Evolutionary conservation across 2,888 invertebrate genomes (phyloP), one percentile per base, ranked within the genome.

Genomic region (Eueremaeus valkanovi): DNA sequence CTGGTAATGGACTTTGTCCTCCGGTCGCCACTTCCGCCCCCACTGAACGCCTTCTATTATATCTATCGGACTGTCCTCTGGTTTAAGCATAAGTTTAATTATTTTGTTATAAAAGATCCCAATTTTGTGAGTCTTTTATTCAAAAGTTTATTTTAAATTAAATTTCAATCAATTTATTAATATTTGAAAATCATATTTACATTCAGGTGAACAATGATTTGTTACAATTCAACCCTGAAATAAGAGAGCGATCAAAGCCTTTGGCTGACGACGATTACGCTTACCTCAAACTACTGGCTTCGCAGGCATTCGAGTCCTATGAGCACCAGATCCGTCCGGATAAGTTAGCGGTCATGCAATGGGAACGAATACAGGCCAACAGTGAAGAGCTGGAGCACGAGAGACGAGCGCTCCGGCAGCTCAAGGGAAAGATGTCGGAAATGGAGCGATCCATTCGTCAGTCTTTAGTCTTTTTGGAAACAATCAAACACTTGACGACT

Each of bases 1-100:
- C 78, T 83, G 66, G 82, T 82, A 0, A 80, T 81, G 18, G 82
- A 83, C 74, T 83, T 83, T 78, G 80, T 81, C 29, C 78, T 81
- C 31, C 81, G 83, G 2, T 81, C 82, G 8, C 79, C 81, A 9
- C 77, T 84, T 0, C 83, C 83, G 0, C 82, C 83, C 21, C 83
- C 83, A 6, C 78, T 83, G n/a, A 83, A 82, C 18, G 70, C 80
- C 16, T 74, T 80, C 66, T 78, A 78, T 66, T 80, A 79, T 75
- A 18, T 77, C 6, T 75, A 78, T 58, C 74, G 77, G 13, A 9
- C 77, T 3, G 11, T 76, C 8, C 55, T 75, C 73, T 76, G 76
- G 70, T 6, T 75, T 1, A 61, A 45, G 5, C 36, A 70, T 13
- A 49, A 72, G 0, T 3, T 76, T 2, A 73, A 24, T 27, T 3